Percentiles rank a stretch among this genome's conserved stretches.
phyloP scores from a whole-genome alignment of 2,113 vertebrate genomes.

The Macrotis lagotis region DNA sequence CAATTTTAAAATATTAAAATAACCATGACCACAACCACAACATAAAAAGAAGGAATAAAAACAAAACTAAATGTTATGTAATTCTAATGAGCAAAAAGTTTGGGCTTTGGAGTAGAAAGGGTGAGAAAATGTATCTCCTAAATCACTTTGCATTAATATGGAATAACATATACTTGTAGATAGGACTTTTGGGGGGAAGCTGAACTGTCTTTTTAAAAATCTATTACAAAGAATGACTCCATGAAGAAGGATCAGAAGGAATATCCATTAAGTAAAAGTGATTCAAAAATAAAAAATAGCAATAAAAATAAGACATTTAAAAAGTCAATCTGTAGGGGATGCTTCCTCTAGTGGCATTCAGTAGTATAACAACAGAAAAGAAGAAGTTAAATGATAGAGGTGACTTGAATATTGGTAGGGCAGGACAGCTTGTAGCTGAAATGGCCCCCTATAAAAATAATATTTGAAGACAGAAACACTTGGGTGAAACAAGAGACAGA shows the following conservation, averaged over 20 bases:
- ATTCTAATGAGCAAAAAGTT: background rate
- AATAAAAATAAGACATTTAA: background rate
- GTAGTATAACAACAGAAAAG: background rate
- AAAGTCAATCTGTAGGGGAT: background rate
- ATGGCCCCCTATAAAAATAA: background rate
- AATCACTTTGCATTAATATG: background rate
- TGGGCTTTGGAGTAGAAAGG: background rate
- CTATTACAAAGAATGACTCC: background rate
- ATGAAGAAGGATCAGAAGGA: slow-evolving; percentile 5
- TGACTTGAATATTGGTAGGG: background rate
- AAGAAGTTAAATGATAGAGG: background rate
- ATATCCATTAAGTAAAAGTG: background rate
- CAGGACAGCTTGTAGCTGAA: background rate
- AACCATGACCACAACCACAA: background rate
- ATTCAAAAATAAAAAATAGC: background rate
- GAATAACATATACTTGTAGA: background rate
- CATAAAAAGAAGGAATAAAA: background rate
- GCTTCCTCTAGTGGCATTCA: background rate
- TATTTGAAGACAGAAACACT: too few species aligned
- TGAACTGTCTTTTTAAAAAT: background rate
- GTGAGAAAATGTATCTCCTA: background rate
- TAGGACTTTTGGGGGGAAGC: background rate
- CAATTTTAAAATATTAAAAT: too few species aligned
- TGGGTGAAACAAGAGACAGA: background rate
- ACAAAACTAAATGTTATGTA: background rate